A percentile compares a stretch with the other conserved stretches of the same genome.
These are phyloP conservation scores for Cryptus viduatorius DNA, from an alignment of 2,888 invertebrate genomes.

Conservation along the genomic window DNA sequence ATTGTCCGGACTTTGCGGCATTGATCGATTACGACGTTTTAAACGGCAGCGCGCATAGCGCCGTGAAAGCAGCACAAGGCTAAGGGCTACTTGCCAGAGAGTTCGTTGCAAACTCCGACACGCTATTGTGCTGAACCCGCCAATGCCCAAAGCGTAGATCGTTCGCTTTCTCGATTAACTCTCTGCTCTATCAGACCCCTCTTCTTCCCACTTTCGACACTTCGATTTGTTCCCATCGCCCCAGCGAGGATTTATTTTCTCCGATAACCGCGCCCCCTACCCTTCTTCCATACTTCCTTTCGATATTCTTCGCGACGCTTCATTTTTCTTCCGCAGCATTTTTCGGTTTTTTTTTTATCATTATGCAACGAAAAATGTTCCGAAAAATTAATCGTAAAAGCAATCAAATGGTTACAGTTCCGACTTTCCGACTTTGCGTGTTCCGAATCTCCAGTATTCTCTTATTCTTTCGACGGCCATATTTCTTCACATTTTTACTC, in stretches of 20 bases:
- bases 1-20: background rate
- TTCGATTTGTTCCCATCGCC: conserved; percentile 44
- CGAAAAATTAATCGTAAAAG: too few relatives aligned
- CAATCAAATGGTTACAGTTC: too few relatives aligned
- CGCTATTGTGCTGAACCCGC: conserved; percentile 17
- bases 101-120: conserved; percentile 8
- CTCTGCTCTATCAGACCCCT: conserved; percentile 24
- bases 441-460: background rate
- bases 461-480: background rate
- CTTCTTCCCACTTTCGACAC: conserved; percentile 45
- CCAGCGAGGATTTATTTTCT: conserved; percentile 36
- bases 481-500: background rate
- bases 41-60: background rate
- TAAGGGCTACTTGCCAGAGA: conserved; percentile 15
- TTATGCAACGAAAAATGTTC: too few relatives aligned
- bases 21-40: background rate
- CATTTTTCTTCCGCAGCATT: background rate
- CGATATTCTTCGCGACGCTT: conserved; percentile 6
- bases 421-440: background rate
- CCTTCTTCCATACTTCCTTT: background rate
- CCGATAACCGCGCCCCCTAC: conserved; percentile 22
- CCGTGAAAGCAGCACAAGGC: background rate
- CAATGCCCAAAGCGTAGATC: conserved; percentile 8
- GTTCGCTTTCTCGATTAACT: conserved; percentile 45
- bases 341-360: too few relatives aligned